Conservation (phyloP, 1,140 invertebrate genomes). For the Bombus fervidus region DNA sequence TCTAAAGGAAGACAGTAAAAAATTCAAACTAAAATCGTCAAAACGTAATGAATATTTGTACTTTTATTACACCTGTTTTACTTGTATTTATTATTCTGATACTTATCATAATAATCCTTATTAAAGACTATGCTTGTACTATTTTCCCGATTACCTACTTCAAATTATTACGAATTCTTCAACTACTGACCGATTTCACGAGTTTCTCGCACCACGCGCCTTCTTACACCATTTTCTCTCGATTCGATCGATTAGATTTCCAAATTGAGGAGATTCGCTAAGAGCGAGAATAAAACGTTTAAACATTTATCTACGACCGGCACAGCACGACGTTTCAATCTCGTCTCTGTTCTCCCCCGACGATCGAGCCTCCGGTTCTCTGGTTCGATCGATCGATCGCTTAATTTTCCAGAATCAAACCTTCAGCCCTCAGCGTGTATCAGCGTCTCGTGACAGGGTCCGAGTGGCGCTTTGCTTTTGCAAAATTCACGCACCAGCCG, state of each 20-base stretch:
- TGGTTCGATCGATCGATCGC: not conserved
- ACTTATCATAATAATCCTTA: no score
- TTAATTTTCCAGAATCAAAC: not conserved
- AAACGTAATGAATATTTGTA: no score
- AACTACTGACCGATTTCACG: not conserved
- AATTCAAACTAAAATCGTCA: no score
- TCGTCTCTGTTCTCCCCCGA: not conserved
- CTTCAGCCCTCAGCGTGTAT: not conserved
- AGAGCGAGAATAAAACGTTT: not conserved
- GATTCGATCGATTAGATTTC: not conserved
- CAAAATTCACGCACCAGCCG: conserved; percentile 60
- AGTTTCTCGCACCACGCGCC: not conserved
- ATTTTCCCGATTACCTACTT: no score
- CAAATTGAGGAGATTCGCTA: not conserved
- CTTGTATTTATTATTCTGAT: no score
- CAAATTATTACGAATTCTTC: no score
- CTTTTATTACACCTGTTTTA: no score
- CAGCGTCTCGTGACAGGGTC: conserved; percentile 1
- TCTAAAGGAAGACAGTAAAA: no score
- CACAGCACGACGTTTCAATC: not conserved
- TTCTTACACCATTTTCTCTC: not conserved
- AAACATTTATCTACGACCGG: not conserved
- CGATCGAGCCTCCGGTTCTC: not conserved
- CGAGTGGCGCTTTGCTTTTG: conserved; percentile 49
- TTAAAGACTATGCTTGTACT: no score